Percentiles rank a stretch among this genome's conserved stretches.
Evolutionary conservation across 2,797 vertebrate species (phyloP).

Genomic region (Chlorospingus flavigularis): DNA sequence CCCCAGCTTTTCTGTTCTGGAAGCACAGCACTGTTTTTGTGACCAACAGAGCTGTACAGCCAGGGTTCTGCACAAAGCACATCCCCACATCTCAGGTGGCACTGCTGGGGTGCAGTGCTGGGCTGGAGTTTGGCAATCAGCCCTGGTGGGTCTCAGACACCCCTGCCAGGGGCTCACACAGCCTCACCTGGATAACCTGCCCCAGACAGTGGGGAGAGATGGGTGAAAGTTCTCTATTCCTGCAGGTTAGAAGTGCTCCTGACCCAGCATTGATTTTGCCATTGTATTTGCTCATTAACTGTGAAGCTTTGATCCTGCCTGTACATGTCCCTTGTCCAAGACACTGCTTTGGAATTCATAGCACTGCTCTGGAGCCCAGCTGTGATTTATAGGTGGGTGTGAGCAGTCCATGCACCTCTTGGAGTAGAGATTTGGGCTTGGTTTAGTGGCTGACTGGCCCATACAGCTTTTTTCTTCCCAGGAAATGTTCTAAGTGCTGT

Average conservation of each 20-base stretch:
- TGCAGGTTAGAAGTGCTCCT: neutral
- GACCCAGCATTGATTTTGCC: neutral
- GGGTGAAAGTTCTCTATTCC: neutral
- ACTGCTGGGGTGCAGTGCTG: neutral
- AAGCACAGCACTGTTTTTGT: neutral
- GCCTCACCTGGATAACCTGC: neutral
- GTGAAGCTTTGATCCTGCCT: neutral
- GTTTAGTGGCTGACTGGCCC: neutral
- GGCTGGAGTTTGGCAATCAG: neutral
- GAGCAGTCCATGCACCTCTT: neutral
- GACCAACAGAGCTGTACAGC: neutral
- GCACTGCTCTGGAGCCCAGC: neutral
- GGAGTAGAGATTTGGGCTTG: neutral
- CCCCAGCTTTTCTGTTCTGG: neutral
- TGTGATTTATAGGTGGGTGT: accelerated
- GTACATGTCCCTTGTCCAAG: neutral
- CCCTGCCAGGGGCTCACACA: neutral
- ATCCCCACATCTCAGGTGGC: neutral
- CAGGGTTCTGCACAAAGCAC: neutral
- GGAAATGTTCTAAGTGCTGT: neutral
- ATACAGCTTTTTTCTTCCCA: neutral
- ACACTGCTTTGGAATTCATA: neutral
- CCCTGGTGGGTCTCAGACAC: neutral
- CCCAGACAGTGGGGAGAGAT: neutral
- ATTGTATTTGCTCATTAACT: neutral